Percentiles rank a stretch among this genome's conserved stretches.
Evolutionary conservation across 2,888 invertebrate genomes (phyloP).

Genomic region (Eurytoma adleriae): DNA sequence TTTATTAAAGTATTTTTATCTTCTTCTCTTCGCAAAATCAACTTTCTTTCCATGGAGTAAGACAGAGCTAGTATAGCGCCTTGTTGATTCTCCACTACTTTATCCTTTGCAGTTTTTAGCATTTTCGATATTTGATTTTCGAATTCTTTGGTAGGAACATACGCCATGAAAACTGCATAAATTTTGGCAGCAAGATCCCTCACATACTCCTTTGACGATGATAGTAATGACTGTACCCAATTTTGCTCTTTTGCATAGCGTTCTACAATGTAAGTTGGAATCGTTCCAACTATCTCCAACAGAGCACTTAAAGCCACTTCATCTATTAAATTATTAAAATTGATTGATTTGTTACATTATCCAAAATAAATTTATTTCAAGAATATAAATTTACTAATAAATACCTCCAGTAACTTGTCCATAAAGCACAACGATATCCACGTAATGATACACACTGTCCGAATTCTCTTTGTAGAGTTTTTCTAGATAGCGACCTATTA

Average conservation of each 20-base stretch:
- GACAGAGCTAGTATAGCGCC: constrained; percentile 86
- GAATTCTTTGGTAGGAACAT: constrained; percentile 78
- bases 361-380: background rate
- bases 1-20: constrained; percentile 73
- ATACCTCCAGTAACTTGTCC: constrained; percentile 83
- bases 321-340: constrained; percentile 73
- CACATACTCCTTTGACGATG: constrained; percentile 86
- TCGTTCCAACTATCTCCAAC: constrained; percentile 89
- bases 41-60: constrained; percentile 83
- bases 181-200: constrained; percentile 85
- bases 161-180: constrained; percentile 84
- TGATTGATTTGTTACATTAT: background rate
- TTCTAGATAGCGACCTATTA: constrained; percentile 82
- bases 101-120: constrained; percentile 77
- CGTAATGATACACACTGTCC: constrained; percentile 82
- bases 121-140: constrained; percentile 78
- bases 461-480: constrained; percentile 78
- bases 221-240: constrained; percentile 82
- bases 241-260: constrained; percentile 81
- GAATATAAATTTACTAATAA: background rate
- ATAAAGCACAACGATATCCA: constrained; percentile 82
- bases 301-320: constrained; percentile 85
- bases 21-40: constrained; percentile 77
- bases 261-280: constrained; percentile 83
- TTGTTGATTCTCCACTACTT: constrained; percentile 86